Percentiles rank a stretch among this genome's conserved stretches.
Evolutionary conservation across 2,888 invertebrate genomes (phyloP).

Genomic region (Adelognathus sp.): DNA sequence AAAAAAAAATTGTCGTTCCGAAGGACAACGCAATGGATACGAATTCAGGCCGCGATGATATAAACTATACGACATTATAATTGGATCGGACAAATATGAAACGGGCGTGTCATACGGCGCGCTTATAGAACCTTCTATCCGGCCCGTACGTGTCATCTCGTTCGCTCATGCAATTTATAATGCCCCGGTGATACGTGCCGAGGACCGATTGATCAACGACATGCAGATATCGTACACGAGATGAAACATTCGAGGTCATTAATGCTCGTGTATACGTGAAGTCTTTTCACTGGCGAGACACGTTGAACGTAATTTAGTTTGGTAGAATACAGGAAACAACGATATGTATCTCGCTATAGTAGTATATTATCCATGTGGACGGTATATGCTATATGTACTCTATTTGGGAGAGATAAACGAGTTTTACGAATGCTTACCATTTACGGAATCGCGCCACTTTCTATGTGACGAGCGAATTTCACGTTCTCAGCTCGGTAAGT

Average conservation of each 20-base stretch:
- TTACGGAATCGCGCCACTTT: conserved; percentile 61
- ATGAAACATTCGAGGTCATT: neutral
- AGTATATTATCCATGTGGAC: neutral
- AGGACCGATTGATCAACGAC: conserved; percentile 1
- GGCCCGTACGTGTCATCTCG: neutral
- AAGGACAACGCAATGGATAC: conserved; percentile 42
- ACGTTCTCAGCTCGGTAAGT: conserved; percentile 54
- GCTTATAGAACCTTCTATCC: neutral
- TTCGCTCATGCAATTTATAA: conserved; percentile 33
- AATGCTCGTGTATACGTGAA: neutral
- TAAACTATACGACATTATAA: conserved; percentile 47
- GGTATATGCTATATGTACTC: conserved; percentile 10
- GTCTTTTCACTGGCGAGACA: neutral
- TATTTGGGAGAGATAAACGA: conserved; percentile 51
- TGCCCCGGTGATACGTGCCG: conserved; percentile 2
- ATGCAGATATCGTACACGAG: neutral
- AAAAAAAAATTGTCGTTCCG: conserved; percentile 30
- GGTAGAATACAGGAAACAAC: conserved; percentile 1
- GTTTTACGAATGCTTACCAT: conserved; percentile 49
- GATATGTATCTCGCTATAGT: conserved; percentile 6
- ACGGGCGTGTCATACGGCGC: neutral
- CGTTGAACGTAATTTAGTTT: neutral
- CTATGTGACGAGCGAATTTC: conserved; percentile 63
- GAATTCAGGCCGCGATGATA: conserved; percentile 46
- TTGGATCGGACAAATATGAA: conserved; percentile 44